Base-by-base conservation (phyloP, 2,113 vertebrate species). In the Thamnophis sirtalis region DNA sequence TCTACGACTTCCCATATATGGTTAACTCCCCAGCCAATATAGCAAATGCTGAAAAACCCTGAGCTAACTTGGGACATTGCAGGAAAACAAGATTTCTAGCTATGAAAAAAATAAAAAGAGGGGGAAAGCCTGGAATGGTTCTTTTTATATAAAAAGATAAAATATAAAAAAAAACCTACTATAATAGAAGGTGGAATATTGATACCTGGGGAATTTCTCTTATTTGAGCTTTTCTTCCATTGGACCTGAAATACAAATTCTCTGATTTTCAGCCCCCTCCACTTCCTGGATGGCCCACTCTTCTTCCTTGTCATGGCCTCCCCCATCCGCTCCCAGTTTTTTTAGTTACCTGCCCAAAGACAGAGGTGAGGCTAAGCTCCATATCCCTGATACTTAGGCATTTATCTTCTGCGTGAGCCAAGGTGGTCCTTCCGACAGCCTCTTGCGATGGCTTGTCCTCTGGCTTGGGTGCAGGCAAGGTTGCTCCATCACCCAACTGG, bases 301-400 rank as follows among this genome's bases (percentile, higher is more conserved):
- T 43, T 7, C 50, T 63, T 15, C 54, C 49, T 50, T 84, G 3
- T 7, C 24, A 53, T 50, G 13, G 11, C 13, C 43, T 3, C 49
- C 15, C 73, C 13, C 17, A 13, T 13, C 43, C 51, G 50, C 6
- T 53, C 9, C 53, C 53, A 11, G 19, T 43, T 5, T 21, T 0
- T 0, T 50, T n/a, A 58, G 13, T 96, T 94, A 96, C 96, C 95
- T 96, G 93, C 93, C 93, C 91, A 1, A 68, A 80, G 58, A 84
- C 2, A 4, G 91, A 91, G 48, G 9, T 22, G 24, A 11, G 60
- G 22, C 0, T 9, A 5, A 89, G 2, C 1, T 54, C 54, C n/a
- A 11, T 55, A 28, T 95, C 91, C 87, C 91, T 21, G 9, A 87
- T 2, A 2, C n/a, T 51, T 88, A 43, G 3, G 17, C 1, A 88